phyloP scores from a whole-genome alignment of 2,888 invertebrate genomes.

The Mythimna pallens region DNA sequence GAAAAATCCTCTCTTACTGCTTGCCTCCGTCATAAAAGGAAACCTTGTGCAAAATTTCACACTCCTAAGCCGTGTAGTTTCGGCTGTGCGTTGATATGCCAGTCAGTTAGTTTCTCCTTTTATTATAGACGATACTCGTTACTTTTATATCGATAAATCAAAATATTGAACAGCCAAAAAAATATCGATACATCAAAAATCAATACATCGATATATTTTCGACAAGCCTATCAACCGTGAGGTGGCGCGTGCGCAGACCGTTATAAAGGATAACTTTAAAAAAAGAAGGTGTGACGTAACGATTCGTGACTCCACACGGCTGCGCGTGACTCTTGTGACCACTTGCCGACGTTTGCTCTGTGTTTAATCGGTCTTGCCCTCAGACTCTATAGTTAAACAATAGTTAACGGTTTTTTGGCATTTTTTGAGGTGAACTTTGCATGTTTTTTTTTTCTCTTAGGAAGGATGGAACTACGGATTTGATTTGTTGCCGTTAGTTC shows the following conservation, averaged over 20 bases:
- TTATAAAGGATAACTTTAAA: conserved; percentile 68
- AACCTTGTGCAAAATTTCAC: no score
- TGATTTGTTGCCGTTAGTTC: neutral
- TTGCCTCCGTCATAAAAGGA: no score
- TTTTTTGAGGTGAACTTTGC: conserved; percentile 6
- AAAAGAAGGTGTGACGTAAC: conserved; percentile 75
- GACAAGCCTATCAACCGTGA: conserved; percentile 42
- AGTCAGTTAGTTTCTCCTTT: no score
- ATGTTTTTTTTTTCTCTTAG: conserved; percentile 27
- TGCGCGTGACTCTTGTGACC: conserved; percentile 76
- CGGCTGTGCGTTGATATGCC: no score
- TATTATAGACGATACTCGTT: no score
- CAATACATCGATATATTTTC: neutral
- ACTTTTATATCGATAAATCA: neutral
- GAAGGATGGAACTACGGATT: neutral
- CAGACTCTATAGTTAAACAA: conserved; percentile 63
- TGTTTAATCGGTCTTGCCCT: conserved; percentile 65
- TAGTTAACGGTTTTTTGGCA: conserved; percentile 55
- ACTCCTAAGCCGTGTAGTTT: no score
- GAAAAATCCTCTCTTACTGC: no score
- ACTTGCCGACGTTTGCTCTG: conserved; percentile 64
- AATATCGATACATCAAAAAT: neutral
- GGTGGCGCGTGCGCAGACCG: conserved; percentile 68
- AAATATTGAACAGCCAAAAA: neutral
- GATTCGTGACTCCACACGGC: conserved; percentile 72